Percentiles rank a stretch among this genome's conserved stretches.
phyloP scores from a whole-genome alignment of 2,797 vertebrate genomes.

The Glossophaga mutica region DNA sequence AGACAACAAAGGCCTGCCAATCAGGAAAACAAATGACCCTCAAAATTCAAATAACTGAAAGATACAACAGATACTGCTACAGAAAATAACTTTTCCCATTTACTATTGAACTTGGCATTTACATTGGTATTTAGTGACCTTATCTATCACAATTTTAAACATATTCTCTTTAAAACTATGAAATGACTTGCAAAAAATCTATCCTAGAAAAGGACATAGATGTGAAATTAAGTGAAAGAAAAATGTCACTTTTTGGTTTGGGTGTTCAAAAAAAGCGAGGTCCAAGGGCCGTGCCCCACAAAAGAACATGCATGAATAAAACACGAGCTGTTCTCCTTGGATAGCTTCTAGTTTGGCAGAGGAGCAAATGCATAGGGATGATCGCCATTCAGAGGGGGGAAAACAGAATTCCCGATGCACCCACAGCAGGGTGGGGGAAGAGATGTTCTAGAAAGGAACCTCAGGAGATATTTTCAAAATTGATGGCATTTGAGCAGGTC shows the following conservation, averaged over 20 bases:
- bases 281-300: not conserved
- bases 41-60: not conserved
- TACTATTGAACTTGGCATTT: not conserved
- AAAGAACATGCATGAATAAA: conserved; percentile 9
- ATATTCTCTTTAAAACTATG: not conserved
- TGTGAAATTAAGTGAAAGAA: conserved; percentile 13
- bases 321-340: not conserved
- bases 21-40: not conserved
- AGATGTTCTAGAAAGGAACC: not conserved
- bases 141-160: not conserved
- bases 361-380: not conserved
- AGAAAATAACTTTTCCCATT: not conserved
- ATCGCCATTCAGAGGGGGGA: not conserved
- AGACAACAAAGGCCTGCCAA: not conserved
- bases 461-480: not conserved
- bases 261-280: not conserved
- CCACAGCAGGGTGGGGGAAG: not conserved
- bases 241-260: conserved; percentile 1
- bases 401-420: not conserved
- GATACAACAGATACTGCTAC: not conserved
- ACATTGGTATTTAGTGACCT: not conserved
- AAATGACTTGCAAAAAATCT: not conserved
- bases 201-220: not conserved
- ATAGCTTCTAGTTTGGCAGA: not conserved
- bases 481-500: not conserved